A percentile compares a stretch with the other conserved stretches of the same genome.
Evolutionary conservation across 2,888 invertebrate species (phyloP).

Genomic region (Hypsopygia costalis): DNA sequence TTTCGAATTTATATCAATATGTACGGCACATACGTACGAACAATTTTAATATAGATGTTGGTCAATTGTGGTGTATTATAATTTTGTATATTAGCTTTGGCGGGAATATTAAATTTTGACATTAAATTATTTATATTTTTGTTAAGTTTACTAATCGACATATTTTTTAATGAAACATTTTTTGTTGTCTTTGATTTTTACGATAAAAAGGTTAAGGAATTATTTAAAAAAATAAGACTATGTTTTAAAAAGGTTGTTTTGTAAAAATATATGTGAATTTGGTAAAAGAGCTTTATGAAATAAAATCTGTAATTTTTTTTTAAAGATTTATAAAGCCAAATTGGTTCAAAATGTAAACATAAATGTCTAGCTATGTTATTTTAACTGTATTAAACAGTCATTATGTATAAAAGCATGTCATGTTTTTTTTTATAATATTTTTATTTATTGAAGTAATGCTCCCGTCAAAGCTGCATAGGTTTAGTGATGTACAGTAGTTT

Average conservation of each 20-base stretch:
- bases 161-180: background rate
- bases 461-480: constrained; percentile 18
- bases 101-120: constrained; percentile 5
- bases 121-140: constrained; percentile 6
- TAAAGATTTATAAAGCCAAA: background rate
- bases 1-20: constrained; percentile 5
- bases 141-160: background rate
- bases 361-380: too few species aligned
- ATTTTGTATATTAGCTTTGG: background rate
- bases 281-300: background rate
- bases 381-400: too few species aligned
- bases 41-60: constrained; percentile 1
- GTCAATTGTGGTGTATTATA: constrained; percentile 8
- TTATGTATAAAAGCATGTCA: too few species aligned
- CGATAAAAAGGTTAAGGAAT: background rate
- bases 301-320: background rate
- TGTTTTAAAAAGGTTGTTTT: background rate
- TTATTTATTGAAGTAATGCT: constrained; percentile 5
- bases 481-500: constrained; percentile 36
- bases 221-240: background rate
- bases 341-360: too few species aligned
- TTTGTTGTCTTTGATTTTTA: background rate
- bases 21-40: constrained; percentile 4
- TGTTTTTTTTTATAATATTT: constrained; percentile 2
- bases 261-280: background rate